A percentile compares a stretch with the other conserved stretches of the same genome.
These are phyloP conservation scores for Apostichopus leukothele DNA, from an alignment of 53 echinoderm and acorn worm species.

Conservation along the genomic window DNA sequence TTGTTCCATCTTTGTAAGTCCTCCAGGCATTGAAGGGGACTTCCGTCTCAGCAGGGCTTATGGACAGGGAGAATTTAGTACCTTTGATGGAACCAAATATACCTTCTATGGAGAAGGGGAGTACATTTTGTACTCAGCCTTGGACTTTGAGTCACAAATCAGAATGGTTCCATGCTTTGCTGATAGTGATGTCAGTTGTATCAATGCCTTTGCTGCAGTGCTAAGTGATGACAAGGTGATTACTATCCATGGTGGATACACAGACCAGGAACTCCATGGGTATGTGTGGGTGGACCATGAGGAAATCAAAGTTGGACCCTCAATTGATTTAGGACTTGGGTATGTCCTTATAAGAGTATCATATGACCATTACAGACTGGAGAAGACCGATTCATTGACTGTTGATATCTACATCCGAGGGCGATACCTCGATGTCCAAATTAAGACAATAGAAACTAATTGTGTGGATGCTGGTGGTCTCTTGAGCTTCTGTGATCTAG, in stretches of 20 bases:
- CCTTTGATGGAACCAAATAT: slow-evolving; percentile 83
- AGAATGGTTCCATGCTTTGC: slow-evolving; percentile 68
- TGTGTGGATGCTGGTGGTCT: slow-evolving; percentile 66
- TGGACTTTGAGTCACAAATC: slow-evolving; percentile 60
- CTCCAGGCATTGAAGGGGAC: slow-evolving; percentile 44
- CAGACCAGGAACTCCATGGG: slow-evolving; percentile 65
- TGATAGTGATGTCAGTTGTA: slow-evolving; percentile 60
- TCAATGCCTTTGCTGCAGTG: slow-evolving; percentile 72
- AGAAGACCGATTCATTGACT: slow-evolving; percentile 35
- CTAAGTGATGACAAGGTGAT: slow-evolving; percentile 41
- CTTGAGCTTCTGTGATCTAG: slow-evolving; percentile 67
- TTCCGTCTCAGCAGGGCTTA: slow-evolving; percentile 61
- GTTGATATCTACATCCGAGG: slow-evolving; percentile 70
- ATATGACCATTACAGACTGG: slow-evolving; percentile 68
- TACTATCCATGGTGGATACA: slow-evolving; percentile 74
- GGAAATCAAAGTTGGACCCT: slow-evolving; percentile 18
- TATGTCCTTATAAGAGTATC: slow-evolving; percentile 57
- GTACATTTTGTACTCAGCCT: slow-evolving; percentile 55
- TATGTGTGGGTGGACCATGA: slow-evolving; percentile 65
- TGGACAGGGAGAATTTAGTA: slow-evolving; percentile 80
- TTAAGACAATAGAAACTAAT: neutral
- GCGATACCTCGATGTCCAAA: slow-evolving; percentile 62
- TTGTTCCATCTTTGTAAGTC: slow-evolving; percentile 62
- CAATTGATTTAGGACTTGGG: slow-evolving; percentile 16
- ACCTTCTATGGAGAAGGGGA: slow-evolving; percentile 73